Base-by-base conservation (phyloP, 2,888 invertebrate genomes). In the Oligia fasciuncula region DNA sequence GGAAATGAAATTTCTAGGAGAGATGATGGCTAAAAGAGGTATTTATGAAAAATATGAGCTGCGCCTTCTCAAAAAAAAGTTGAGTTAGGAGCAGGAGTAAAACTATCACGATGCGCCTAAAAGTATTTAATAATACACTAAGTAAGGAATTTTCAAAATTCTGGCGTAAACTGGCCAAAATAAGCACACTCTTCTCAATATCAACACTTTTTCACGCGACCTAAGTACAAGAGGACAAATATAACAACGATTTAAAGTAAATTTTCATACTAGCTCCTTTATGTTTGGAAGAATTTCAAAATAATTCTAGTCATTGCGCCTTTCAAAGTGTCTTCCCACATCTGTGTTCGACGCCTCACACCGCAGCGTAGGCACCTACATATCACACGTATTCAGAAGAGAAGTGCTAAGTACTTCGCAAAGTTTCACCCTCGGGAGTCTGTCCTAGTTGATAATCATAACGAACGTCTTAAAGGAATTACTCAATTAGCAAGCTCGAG, bases 401-500 rank as follows among this genome's bases (percentile, higher is more conserved):
- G 91, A 91, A 92, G 89, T 90, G 92, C 92, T 91, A 93, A 94
- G 93, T 93, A 92, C 92, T 92, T 91, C 80, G 87, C 86, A 85
- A 93, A 93, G 93, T 94, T 93, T 89, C 88, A 86, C 93, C 91
- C 93, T 79, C 63, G 91, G 90, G 93, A 92, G 88, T 80, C 89
- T 92, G 91, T 91, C 89, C 90, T 91, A 90, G 91, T 93, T 93
- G 93, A 94, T 94, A 94, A 94, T 94, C 91, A 93, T 93, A 94
- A 94, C 92, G 93, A 94, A 94, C 93, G 93, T 90, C 92, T 93
- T 92, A 91, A 88, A 93, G 93, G 92, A 93, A 94, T 94, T 94
- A 94, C 93, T 92, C 92, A 94, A 94, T 94, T 94, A 94, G 92
- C 89, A 89, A 88, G 88, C 87, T 85, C 88, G 86, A 88, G 77